Conservation (phyloP, 64 coral and sea anemone species). For the Pachyseris speciosa region DNA sequence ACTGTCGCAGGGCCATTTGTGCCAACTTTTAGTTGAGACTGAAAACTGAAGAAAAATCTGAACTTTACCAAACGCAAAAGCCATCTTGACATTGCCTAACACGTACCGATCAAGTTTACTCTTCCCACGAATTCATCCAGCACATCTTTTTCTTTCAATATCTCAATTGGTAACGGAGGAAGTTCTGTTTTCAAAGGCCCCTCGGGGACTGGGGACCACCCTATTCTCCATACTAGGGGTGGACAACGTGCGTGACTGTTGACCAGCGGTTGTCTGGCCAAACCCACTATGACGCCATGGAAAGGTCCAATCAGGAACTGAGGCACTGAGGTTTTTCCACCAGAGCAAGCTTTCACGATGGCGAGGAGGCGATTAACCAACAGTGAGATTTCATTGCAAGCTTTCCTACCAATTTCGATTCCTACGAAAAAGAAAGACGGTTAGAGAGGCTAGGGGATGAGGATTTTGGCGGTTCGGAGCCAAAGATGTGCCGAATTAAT, state of each 20-base stretch:
- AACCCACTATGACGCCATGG: conserved; percentile 64
- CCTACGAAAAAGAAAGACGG: conserved; percentile 15
- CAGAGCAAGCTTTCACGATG: conserved; percentile 36
- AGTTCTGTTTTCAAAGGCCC: conserved; percentile 81
- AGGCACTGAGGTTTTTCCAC: conserved; percentile 65
- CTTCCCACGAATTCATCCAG: conserved; percentile 91
- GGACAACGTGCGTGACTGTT: conserved; percentile 94
- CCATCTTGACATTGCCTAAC: no score
- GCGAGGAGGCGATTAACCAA: conserved; percentile 76
- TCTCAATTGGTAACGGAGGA: conserved; percentile 93
- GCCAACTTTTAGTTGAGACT: no score
- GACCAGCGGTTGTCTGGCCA: conserved; percentile 91
- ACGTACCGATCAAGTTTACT: conserved; percentile 93
- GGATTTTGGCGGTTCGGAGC: background rate
- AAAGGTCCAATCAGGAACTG: conserved; percentile 83
- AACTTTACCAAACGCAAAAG: no score
- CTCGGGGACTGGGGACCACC: conserved; percentile 86
- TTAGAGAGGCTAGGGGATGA: background rate
- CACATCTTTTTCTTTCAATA: conserved; percentile 98
- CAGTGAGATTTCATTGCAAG: conserved; percentile 83
- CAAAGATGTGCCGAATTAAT: no score
- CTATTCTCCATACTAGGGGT: conserved; percentile 94
- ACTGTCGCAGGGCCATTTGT: no score
- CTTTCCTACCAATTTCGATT: conserved; percentile 68
- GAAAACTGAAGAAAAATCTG: no score